Percentiles rank a stretch among this genome's conserved stretches.
phyloP scores from a whole-genome alignment of 2,113 vertebrate species.

The Pimephales promelas region DNA sequence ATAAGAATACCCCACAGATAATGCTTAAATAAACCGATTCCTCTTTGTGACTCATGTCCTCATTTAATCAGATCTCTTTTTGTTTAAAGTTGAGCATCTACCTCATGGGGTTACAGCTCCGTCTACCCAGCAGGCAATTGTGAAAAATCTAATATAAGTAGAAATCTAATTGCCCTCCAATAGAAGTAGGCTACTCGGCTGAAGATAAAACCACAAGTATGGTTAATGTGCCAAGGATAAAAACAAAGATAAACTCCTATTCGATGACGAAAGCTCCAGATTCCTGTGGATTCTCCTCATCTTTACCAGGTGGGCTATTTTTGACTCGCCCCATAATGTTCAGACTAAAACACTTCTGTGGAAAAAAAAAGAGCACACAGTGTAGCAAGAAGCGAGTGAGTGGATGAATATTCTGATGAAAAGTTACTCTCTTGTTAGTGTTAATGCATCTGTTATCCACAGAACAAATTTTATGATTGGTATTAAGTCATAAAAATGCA shows the following conservation, averaged over 20 bases:
- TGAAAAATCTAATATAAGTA: not conserved
- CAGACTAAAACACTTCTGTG: not conserved
- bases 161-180: not conserved
- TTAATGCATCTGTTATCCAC: slow-evolving; percentile 27
- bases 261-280: slow-evolving; percentile 34
- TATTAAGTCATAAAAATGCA: not conserved
- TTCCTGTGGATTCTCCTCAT: not conserved
- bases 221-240: slow-evolving; percentile 41
- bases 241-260: slow-evolving; percentile 13
- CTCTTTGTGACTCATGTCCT: not conserved
- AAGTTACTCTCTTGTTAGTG: not conserved
- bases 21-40: not conserved
- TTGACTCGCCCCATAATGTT: slow-evolving; percentile 11
- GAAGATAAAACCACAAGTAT: slow-evolving; percentile 16
- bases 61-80: not conserved
- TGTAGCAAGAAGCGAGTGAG: not conserved
- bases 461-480: not conserved
- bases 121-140: not conserved
- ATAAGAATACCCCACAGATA: not conserved
- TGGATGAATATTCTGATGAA: not conserved
- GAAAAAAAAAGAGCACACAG: not conserved
- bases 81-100: slow-evolving; percentile 2
- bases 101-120: not conserved
- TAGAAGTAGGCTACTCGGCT: not conserved
- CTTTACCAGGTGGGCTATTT: slow-evolving; percentile 36